Evolutionary conservation across 1,140 invertebrate genomes (phyloP).

Genomic region (Aphis craccivora): DNA sequence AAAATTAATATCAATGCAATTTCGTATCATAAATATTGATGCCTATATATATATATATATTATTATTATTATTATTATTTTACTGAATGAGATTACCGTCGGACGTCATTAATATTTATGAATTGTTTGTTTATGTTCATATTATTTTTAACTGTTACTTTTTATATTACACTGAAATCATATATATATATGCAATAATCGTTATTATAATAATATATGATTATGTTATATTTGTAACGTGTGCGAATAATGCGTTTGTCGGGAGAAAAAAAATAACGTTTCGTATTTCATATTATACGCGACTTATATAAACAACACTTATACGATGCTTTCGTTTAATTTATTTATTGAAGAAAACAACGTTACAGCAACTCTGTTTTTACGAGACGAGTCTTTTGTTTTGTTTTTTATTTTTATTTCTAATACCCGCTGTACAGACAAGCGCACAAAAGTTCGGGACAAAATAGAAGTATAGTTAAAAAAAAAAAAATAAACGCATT

Average conservation of each 20-base stretch:
- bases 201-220: not conserved
- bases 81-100: not conserved
- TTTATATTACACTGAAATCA: not conserved
- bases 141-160: not conserved
- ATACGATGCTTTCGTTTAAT: not conserved
- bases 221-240: not conserved
- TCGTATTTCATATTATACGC: not conserved
- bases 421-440: not conserved
- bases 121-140: not conserved
- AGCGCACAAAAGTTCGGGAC: constrained; percentile 38
- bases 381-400: not conserved
- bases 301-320: not conserved
- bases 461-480: not conserved
- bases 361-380: not conserved
- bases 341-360: not conserved
- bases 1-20: not conserved
- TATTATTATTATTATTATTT: not conserved
- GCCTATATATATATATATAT: not conserved
- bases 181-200: not conserved
- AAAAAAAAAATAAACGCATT: constrained; percentile 11
- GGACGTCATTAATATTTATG: not conserved
- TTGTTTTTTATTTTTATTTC: not conserved
- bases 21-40: not conserved
- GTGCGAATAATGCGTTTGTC: not conserved
- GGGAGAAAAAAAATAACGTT: not conserved